A percentile compares a stretch with the other conserved stretches of the same genome.
Conservation (phyloP, 2,113 vertebrate genomes). For the Dicerorhinus sumatrensis region DNA sequence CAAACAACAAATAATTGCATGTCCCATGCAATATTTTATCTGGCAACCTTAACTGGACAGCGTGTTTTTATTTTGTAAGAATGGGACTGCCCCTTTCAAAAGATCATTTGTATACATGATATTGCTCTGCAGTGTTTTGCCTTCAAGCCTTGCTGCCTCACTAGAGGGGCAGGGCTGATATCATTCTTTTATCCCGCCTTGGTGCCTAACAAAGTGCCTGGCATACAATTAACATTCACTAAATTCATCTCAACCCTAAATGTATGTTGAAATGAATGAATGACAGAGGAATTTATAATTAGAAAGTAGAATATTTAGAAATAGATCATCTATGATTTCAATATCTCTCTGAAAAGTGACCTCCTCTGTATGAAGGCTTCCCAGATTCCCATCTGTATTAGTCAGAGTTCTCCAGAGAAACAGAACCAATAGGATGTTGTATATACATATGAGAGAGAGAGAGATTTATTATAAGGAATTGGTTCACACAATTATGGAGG, state of each 20-base stretch:
- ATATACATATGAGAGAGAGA: background rate
- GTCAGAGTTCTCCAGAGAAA: conserved; percentile 1
- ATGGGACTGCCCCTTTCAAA: background rate
- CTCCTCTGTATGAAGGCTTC: background rate
- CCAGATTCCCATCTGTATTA: background rate
- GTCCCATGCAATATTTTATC: background rate
- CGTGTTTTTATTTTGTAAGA: background rate
- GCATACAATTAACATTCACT: background rate
- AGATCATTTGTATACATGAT: background rate
- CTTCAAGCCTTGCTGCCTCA: background rate
- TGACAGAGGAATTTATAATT: background rate
- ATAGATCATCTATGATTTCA: background rate
- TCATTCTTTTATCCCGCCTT: background rate
- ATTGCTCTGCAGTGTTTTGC: background rate
- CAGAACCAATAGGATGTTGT: background rate
- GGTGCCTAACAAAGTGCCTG: background rate
- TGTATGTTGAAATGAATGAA: background rate
- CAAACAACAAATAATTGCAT: background rate
- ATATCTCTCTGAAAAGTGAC: background rate
- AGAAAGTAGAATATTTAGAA: conserved; percentile 2
- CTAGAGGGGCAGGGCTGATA: no score
- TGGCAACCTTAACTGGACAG: background rate
- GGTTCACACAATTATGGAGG: background rate
- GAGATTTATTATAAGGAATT: background rate
- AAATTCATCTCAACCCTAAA: background rate